Evolutionary conservation across 2,797 vertebrate genomes (phyloP).

Genomic region (Coregonus suidteri): DNA sequence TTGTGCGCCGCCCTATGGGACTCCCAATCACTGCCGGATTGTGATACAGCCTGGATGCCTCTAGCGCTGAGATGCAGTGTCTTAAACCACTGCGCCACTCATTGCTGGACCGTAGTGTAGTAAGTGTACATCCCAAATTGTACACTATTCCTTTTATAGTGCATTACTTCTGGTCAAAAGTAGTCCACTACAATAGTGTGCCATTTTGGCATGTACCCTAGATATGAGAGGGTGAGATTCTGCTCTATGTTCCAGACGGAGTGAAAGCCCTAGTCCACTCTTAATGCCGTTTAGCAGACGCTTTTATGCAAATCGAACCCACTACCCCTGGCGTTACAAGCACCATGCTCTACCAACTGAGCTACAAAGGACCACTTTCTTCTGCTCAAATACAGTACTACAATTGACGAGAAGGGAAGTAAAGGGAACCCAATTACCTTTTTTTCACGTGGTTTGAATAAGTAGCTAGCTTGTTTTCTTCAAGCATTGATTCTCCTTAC

Average conservation of each 20-base stretch:
- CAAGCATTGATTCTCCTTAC: slow-evolving; percentile 67
- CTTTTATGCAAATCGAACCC: not conserved
- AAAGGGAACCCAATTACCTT: not conserved
- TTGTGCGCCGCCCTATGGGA: too few species aligned
- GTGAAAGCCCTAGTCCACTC: not conserved
- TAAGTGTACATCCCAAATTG: not conserved
- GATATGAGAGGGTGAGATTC: not conserved
- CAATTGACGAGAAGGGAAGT: not conserved
- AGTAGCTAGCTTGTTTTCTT: not conserved
- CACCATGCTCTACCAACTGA: not conserved
- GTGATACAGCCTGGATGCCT: too few species aligned
- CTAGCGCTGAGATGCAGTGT: too few species aligned
- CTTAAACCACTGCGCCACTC: too few species aligned
- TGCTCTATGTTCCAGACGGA: not conserved
- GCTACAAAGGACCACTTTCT: not conserved
- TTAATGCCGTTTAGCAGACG: not conserved
- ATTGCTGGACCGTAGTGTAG: not conserved
- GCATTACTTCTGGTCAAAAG: not conserved
- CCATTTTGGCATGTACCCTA: not conserved
- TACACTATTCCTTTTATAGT: not conserved
- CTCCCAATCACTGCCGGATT: too few species aligned
- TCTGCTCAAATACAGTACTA: not conserved
- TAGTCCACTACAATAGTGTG: not conserved
- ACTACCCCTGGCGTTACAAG: too few species aligned
- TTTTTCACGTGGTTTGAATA: not conserved